Conservation (phyloP, 2,797 vertebrate species). For the Poecile montanus region DNA sequence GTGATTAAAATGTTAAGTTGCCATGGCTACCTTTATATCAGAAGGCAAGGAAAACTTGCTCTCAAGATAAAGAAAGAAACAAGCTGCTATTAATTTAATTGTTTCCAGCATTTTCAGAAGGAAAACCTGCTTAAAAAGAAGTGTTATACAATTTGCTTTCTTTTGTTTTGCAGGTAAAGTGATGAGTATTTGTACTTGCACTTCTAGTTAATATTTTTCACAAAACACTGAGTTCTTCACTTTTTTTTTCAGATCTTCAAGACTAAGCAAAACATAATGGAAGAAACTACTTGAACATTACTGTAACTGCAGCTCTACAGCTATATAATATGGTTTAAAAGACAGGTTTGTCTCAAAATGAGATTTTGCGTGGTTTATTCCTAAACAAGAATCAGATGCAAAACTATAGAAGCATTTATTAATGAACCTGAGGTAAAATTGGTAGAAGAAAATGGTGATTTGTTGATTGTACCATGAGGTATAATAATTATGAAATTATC, state of each 20-base stretch:
- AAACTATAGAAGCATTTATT: not conserved
- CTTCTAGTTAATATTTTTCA: not conserved
- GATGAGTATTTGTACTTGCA: not conserved
- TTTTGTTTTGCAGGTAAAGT: not conserved
- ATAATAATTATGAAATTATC: not conserved
- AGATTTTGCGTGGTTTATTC: not conserved
- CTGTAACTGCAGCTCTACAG: not conserved
- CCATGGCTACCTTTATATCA: slow-evolving; percentile 34
- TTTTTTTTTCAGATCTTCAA: not conserved
- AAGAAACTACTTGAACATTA: not conserved
- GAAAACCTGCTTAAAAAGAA: not conserved
- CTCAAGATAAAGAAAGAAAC: slow-evolving; percentile 8
- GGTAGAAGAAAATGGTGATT: not conserved
- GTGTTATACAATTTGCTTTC: not conserved
- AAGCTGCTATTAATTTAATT: not conserved
- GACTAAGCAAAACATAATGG: not conserved
- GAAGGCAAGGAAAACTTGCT: slow-evolving; percentile 9
- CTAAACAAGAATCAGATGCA: not conserved
- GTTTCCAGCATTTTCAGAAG: not conserved
- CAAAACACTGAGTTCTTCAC: not conserved
- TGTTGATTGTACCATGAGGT: not conserved
- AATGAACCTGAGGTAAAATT: not conserved
- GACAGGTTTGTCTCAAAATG: not conserved
- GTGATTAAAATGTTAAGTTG: slow-evolving; percentile 35
- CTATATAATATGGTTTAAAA: not conserved